phyloP scores from a whole-genome alignment of 2,113 vertebrate genomes.

The Corythoichthys haematopterus region DNA sequence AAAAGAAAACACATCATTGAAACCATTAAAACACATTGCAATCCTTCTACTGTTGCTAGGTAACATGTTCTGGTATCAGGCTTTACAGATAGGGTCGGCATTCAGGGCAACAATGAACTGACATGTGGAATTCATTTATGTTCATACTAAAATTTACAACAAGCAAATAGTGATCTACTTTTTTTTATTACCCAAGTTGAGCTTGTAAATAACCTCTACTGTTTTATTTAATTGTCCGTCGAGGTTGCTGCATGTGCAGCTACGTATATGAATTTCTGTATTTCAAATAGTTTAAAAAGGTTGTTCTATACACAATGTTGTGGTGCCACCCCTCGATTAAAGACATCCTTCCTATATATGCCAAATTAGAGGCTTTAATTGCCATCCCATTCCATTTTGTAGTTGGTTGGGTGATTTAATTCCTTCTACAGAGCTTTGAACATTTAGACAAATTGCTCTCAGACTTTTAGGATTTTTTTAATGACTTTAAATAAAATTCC shows the following conservation, averaged over 20 bases:
- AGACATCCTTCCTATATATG: constrained; percentile 50
- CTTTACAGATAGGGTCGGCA: neutral
- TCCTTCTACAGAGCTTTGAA: constrained; percentile 42
- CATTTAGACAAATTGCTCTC: constrained; percentile 34
- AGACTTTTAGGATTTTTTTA: constrained; percentile 24
- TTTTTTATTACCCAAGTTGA: neutral
- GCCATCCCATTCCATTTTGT: constrained; percentile 36
- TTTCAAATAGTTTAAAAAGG: too few species aligned
- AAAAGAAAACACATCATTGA: neutral
- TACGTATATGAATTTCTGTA: too few species aligned
- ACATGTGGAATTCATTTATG: neutral
- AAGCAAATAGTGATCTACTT: neutral
- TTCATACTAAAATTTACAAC: neutral
- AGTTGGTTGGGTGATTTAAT: constrained; percentile 33
- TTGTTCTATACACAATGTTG: constrained; percentile 10
- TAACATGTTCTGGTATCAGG: neutral
- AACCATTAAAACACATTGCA: neutral
- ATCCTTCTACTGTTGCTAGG: neutral
- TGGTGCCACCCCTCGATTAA: constrained; percentile 28
- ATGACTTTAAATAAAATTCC: constrained; percentile 43
- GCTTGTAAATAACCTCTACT: too few species aligned
- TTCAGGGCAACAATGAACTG: neutral
- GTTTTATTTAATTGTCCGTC: too few species aligned
- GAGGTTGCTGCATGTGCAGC: too few species aligned
- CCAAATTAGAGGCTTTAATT: constrained; percentile 62